Evolutionary conservation across 2,888 invertebrate genomes (phyloP).

Genomic region (Mythimna pallens): DNA sequence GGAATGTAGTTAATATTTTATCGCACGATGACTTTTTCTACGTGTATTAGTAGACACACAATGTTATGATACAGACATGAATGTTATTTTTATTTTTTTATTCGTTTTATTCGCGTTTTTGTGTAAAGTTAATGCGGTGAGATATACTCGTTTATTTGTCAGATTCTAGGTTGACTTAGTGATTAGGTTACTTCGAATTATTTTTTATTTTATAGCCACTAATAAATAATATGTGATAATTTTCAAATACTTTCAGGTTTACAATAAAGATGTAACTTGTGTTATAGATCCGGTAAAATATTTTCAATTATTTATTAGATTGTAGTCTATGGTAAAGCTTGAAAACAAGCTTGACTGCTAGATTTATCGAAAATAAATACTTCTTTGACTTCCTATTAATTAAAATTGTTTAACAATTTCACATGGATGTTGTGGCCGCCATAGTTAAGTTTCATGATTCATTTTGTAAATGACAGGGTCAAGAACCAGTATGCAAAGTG

Average conservation of each 20-base stretch:
- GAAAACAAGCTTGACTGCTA: neutral
- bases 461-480: slow-evolving; percentile 69
- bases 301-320: slow-evolving; percentile 1
- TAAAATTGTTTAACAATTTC: neutral
- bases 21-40: slow-evolving; percentile 65
- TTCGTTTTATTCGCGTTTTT: slow-evolving; percentile 72
- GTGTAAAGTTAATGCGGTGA: slow-evolving; percentile 78
- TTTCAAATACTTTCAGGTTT: slow-evolving; percentile 74
- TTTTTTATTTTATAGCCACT: no score
- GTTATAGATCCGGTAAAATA: slow-evolving; percentile 78
- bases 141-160: slow-evolving; percentile 39
- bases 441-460: neutral
- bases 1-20: slow-evolving; percentile 75
- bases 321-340: neutral
- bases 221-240: neutral
- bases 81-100: slow-evolving; percentile 79
- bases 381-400: no score
- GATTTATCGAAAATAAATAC: neutral
- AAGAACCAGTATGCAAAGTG: slow-evolving; percentile 74
- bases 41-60: slow-evolving; percentile 64
- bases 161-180: neutral
- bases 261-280: slow-evolving; percentile 82
- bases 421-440: neutral
- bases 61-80: slow-evolving; percentile 80
- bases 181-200: no score